Evolutionary conservation across 2,888 invertebrate genomes (phyloP).

Genomic region (Bombylius discolor): DNA sequence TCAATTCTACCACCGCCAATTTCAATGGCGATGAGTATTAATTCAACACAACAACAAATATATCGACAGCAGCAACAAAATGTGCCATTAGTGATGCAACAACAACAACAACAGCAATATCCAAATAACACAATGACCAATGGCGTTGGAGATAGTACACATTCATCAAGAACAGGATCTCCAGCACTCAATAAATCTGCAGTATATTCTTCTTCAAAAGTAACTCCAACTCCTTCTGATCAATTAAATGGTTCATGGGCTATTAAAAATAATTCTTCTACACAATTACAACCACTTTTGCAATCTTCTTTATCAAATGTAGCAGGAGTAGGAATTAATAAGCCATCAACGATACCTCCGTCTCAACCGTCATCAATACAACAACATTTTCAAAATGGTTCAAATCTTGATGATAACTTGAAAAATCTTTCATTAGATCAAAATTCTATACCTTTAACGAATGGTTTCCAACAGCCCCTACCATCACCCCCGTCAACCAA

Average conservation of each 20-base stretch:
- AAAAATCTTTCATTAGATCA: constrained; percentile 14
- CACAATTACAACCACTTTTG: too few relatives aligned
- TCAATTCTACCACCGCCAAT: not conserved
- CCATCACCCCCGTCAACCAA: too few relatives aligned
- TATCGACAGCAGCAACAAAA: constrained; percentile 1
- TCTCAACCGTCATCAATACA: too few relatives aligned
- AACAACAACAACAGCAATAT: not conserved
- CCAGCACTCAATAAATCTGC: constrained; percentile 21
- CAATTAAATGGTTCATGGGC: too few relatives aligned
- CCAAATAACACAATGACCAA: not conserved
- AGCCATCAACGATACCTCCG: too few relatives aligned
- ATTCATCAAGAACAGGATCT: constrained; percentile 34
- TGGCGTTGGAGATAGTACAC: constrained; percentile 24
- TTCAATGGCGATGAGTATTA: not conserved
- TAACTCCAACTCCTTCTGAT: too few relatives aligned
- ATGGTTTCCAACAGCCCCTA: too few relatives aligned
- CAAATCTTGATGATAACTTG: constrained; percentile 16
- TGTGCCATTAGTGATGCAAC: not conserved
- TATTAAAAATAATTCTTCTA: too few relatives aligned
- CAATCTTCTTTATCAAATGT: too few relatives aligned
- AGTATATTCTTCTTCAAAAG: too few relatives aligned
- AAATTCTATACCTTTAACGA: not conserved
- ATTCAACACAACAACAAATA: not conserved
- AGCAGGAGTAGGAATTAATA: too few relatives aligned
- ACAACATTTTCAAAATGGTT: not conserved